These are phyloP conservation scores for Mamestra brassicae DNA, from an alignment of 2,888 invertebrate genomes.

Conservation along the genomic window DNA sequence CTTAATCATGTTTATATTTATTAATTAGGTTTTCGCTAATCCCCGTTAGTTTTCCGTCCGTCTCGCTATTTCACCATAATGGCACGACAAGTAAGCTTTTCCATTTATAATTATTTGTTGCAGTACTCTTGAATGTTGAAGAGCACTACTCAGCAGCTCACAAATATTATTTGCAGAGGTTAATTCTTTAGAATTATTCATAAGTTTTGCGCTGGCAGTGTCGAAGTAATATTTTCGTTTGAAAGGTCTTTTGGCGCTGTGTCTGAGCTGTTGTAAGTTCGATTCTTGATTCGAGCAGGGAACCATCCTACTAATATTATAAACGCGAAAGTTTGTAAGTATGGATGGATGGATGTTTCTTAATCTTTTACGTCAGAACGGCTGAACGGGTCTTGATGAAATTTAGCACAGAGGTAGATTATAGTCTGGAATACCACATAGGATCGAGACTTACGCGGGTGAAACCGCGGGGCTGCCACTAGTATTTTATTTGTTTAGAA, in stretches of 20 bases:
- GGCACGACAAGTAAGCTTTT: slow-evolving; percentile 3
- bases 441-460: no score
- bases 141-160: slow-evolving; percentile 8
- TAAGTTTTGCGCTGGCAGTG: slow-evolving; percentile 5
- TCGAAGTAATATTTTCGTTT: background rate
- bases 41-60: slow-evolving; percentile 1
- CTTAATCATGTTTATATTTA: slow-evolving; percentile 27
- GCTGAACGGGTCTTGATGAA: no score
- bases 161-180: slow-evolving; percentile 16
- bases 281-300: no score
- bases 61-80: slow-evolving; percentile 1
- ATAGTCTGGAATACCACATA: no score
- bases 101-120: slow-evolving; percentile 26
- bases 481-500: background rate
- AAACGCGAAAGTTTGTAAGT: no score
- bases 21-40: slow-evolving; percentile 31
- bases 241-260: background rate
- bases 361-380: no score
- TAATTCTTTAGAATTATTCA: slow-evolving; percentile 25
- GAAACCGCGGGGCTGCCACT: no score
- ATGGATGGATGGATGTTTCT: no score
- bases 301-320: no score
- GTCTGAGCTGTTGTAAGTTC: no score
- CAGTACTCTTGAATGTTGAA: slow-evolving; percentile 1
- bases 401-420: no score